Conservation (phyloP, 2,888 invertebrate genomes). For the Luperina testacea region DNA sequence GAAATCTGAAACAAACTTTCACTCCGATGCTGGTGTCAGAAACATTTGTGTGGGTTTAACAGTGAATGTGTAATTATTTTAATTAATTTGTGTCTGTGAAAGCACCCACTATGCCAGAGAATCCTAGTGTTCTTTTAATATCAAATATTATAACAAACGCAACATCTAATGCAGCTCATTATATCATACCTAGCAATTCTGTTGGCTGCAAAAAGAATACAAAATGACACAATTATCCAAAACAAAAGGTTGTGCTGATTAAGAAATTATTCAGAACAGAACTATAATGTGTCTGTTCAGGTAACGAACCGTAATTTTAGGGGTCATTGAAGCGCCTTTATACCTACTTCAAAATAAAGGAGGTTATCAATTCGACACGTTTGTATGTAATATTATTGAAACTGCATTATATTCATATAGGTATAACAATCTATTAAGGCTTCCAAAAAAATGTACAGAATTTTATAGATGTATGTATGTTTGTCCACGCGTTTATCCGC, state of each 20-base stretch:
- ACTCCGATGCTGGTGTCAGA: not conserved
- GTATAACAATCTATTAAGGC: too few relatives aligned
- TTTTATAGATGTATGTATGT: too few relatives aligned
- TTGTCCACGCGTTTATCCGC: too few relatives aligned
- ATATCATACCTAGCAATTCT: constrained; percentile 69
- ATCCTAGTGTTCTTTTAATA: not conserved
- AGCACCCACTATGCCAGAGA: not conserved
- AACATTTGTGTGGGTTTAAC: not conserved
- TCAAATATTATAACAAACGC: constrained; percentile 1
- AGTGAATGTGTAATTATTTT: not conserved
- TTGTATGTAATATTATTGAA: too few relatives aligned
- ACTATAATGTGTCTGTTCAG: constrained; percentile 59
- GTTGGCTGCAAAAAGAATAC: constrained; percentile 76
- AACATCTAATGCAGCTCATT: constrained; percentile 65
- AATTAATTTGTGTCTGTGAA: not conserved
- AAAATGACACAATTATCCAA: constrained; percentile 81
- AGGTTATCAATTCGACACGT: too few relatives aligned
- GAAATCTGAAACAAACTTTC: not conserved
- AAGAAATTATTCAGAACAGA: constrained; percentile 79
- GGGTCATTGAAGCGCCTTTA: constrained; percentile 68
- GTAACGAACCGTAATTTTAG: constrained; percentile 63
- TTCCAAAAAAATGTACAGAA: too few relatives aligned
- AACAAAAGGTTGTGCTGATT: constrained; percentile 84
- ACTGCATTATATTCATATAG: too few relatives aligned
- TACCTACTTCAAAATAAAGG: too few relatives aligned